A percentile compares a stretch with the other conserved stretches of the same genome.
Evolutionary conservation across 2,797 vertebrate species (phyloP).

Genomic region (Brachyalestes nurse): DNA sequence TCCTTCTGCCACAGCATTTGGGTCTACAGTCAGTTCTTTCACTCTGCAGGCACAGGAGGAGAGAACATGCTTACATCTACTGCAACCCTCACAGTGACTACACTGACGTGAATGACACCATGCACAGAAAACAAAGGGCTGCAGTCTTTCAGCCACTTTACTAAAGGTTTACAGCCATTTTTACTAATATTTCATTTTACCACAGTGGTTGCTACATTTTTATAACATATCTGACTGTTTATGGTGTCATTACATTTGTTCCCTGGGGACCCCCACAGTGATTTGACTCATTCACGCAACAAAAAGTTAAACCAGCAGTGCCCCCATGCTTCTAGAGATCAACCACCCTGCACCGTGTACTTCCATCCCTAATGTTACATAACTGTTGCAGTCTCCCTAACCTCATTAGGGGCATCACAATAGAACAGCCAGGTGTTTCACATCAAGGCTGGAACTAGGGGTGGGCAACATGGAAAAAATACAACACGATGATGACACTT

Average conservation of each 20-base stretch:
- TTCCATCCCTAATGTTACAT: background rate
- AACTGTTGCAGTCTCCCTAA: background rate
- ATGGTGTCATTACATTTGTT: slow-evolving; percentile 43
- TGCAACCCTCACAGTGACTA: background rate
- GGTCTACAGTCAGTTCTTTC: slow-evolving; percentile 93
- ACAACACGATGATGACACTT: background rate
- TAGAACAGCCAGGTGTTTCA: background rate
- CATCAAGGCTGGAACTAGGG: slow-evolving; percentile 1
- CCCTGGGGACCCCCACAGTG: background rate
- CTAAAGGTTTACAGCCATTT: background rate
- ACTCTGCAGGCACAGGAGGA: slow-evolving; percentile 78
- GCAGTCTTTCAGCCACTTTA: background rate
- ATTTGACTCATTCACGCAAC: background rate
- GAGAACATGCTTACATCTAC: background rate
- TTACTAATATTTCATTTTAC: background rate
- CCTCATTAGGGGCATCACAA: background rate
- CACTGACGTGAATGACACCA: slow-evolving; percentile 60
- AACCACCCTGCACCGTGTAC: background rate
- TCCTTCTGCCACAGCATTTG: slow-evolving; percentile 84
- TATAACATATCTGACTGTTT: slow-evolving; percentile 27
- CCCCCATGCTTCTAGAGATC: slow-evolving; percentile 1
- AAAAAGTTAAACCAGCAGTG: slow-evolving; percentile 3
- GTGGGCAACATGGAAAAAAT: background rate
- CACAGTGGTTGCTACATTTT: background rate
- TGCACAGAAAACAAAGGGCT: slow-evolving; percentile 43